Base-by-base conservation (phyloP, 2,113 vertebrate species). In the Phocoena phocoena region DNA sequence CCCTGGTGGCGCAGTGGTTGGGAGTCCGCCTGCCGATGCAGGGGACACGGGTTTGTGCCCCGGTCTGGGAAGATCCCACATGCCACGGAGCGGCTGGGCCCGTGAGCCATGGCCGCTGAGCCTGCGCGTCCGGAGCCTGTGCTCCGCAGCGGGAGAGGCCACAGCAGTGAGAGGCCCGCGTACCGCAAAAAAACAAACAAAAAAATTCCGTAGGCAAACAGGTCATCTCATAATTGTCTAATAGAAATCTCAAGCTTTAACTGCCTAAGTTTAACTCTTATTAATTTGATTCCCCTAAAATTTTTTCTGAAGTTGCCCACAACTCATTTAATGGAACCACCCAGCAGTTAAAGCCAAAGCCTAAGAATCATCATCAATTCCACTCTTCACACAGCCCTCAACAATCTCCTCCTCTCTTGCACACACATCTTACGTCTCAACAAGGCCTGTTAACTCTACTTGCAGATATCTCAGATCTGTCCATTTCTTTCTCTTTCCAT, bases 361-460 rank as follows among this genome's bases (percentile, higher is more conserved):
- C 92, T 94, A 8, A 62, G 47, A 97, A 95, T 53, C 63, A 31
- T 47, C 28, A 62, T 18, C 26, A n/a, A 38, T 50, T 2, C 21
- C 26, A 50, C 60, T 81, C 44, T 58, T 79, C 47, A 47, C 5
- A 60, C 10, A 67, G 14, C 58, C 36, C 11, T 70, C 50, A 44
- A 50, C 12, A 26, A 26, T 15, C 67, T 68, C 47, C 60, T 28
- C 14, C 50, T 33, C 60, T 53, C 15, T 31, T 58, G 10, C 68
- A 82, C 41, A 38, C 18, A 87, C 68, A 74, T 55, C 53, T 79
- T 77, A 13, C 14, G 11, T 88, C 70, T 80, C 55, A 58, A 31
- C 4, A 73, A 89, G 47, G 65, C 20, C 60, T 73, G 7, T 62
- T 53, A 20, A 55, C 68, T 82, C 17, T 88, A 41, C 0, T 0